phyloP scores from a whole-genome alignment of 2,113 vertebrate genomes.

The Barbus barbus region DNA sequence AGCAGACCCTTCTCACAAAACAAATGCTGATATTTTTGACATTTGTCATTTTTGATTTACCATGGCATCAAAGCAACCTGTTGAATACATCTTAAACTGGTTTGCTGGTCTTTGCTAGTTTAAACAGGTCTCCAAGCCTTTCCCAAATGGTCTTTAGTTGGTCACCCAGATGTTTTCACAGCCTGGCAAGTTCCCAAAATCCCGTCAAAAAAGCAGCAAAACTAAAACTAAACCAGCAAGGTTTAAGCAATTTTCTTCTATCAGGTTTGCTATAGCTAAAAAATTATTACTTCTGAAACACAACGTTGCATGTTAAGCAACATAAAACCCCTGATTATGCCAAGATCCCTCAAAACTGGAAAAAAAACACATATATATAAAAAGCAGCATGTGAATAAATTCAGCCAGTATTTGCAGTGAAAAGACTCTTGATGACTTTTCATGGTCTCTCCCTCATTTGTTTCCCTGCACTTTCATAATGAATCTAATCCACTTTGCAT shows the following conservation, averaged over 20 bases:
- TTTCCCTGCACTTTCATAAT: slow-evolving; percentile 5
- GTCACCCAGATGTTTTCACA: not conserved
- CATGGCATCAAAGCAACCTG: not conserved
- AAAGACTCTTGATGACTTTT: too few relatives aligned
- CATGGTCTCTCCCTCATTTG: not conserved
- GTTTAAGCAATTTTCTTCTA: not conserved
- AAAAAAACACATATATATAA: too few relatives aligned
- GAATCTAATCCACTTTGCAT: slow-evolving; percentile 1
- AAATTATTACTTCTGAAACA: not conserved
- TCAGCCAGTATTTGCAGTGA: too few relatives aligned
- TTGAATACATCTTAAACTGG: not conserved
- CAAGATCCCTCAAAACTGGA: not conserved
- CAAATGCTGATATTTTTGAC: too few relatives aligned
- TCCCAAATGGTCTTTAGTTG: not conserved
- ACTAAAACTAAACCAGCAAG: not conserved
- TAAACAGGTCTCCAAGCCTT: not conserved
- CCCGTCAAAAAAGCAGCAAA: not conserved
- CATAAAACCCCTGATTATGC: not conserved
- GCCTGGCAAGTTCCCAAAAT: not conserved
- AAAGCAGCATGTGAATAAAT: not conserved
- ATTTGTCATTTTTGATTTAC: too few relatives aligned
- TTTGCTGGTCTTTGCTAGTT: not conserved
- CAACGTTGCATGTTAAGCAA: not conserved
- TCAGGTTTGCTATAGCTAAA: too few relatives aligned
- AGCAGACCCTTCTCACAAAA: too few relatives aligned